Percentiles rank a stretch among this genome's conserved stretches.
phyloP scores from a whole-genome alignment of 1,140 invertebrate species.

The Bombus waltoni region DNA sequence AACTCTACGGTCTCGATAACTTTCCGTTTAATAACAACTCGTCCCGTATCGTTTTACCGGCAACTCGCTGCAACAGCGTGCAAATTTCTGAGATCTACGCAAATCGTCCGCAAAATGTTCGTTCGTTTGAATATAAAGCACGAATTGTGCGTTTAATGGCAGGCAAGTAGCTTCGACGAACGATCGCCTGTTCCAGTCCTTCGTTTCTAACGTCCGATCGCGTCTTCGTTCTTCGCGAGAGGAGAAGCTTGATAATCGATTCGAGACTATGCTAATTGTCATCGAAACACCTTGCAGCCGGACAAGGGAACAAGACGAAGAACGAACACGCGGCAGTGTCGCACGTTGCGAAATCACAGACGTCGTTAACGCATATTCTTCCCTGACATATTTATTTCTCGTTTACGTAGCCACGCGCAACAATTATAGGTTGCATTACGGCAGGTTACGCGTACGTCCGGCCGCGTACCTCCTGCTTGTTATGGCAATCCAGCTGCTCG shows the following conservation, averaged over 20 bases:
- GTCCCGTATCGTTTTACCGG: too few relatives aligned
- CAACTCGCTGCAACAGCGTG: too few relatives aligned
- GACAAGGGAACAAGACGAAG: background rate
- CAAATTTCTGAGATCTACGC: background rate
- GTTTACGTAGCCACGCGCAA: conserved; percentile 47
- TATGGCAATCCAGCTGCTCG: conserved; percentile 14
- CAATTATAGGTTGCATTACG: conserved; percentile 44
- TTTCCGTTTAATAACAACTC: background rate
- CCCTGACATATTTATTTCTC: conserved; percentile 55
- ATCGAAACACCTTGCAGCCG: background rate
- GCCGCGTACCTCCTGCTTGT: background rate
- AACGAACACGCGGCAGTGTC: conserved; percentile 9
- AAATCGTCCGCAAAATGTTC: background rate
- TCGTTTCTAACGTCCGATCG: background rate
- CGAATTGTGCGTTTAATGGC: background rate
- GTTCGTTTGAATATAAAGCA: background rate
- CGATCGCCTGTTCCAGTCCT: too few relatives aligned
- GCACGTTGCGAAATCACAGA: conserved; percentile 53
- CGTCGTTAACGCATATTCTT: conserved; percentile 24
- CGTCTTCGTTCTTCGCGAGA: background rate
- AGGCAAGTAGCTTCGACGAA: too few relatives aligned
- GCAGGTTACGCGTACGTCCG: background rate
- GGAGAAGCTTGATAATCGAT: background rate
- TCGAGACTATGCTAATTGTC: background rate
- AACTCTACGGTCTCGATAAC: background rate